phyloP scores from a whole-genome alignment of 1,140 invertebrate species.

The Nebria ingens region DNA sequence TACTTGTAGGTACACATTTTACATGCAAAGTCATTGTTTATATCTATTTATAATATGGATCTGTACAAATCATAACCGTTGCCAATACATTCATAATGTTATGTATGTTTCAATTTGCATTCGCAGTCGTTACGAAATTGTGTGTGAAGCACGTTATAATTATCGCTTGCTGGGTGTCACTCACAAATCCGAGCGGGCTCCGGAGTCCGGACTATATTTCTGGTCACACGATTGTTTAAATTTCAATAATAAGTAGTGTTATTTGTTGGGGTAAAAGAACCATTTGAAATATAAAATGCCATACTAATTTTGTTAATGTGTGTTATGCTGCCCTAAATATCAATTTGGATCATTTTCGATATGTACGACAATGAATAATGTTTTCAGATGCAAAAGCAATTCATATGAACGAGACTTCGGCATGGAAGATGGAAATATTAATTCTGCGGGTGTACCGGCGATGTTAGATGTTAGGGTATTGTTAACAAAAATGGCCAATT shows the following conservation, averaged over 20 bases:
- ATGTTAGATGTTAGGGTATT: conserved; percentile 18
- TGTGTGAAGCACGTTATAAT: no score
- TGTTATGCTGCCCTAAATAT: background rate
- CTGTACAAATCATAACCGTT: background rate
- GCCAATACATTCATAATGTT: no score
- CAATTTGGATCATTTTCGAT: background rate
- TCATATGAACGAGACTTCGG: conserved; percentile 19
- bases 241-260: no score
- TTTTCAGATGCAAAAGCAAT: conserved; percentile 5
- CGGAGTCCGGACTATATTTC: no score
- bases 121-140: no score
- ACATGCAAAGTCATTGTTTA: background rate
- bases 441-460: background rate
- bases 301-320: background rate
- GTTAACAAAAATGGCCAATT: conserved; percentile 26
- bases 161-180: no score
- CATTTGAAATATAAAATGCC: background rate
- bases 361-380: background rate
- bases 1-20: background rate
- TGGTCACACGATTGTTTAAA: no score
- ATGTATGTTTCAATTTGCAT: no score
- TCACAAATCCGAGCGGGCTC: no score
- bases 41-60: background rate
- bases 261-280: no score
- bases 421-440: conserved; percentile 31